Percentiles rank a stretch among this genome's conserved stretches.
phyloP scores from a whole-genome alignment of 2,888 invertebrate genomes.

The Leptopilina drosophilae region DNA sequence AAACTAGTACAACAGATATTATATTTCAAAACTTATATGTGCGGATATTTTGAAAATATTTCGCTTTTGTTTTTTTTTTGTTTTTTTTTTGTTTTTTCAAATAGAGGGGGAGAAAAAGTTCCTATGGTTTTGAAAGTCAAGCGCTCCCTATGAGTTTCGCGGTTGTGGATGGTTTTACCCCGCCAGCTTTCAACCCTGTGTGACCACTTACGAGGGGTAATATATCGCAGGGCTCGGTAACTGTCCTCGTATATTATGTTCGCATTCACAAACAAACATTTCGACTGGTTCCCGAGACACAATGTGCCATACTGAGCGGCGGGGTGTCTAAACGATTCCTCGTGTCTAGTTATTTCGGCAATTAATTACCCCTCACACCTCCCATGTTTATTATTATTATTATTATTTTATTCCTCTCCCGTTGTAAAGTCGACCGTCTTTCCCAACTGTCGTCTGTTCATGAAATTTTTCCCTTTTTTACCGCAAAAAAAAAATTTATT shows the following conservation, averaged over 20 bases:
- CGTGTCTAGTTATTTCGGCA: slow-evolving; percentile 73
- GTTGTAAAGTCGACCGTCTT: slow-evolving; percentile 44
- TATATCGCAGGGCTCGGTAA: slow-evolving; percentile 72
- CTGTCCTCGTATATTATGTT: slow-evolving; percentile 73
- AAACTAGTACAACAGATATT: too few relatives aligned
- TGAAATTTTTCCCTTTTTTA: slow-evolving; percentile 24
- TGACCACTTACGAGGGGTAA: slow-evolving; percentile 69
- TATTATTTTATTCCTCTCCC: slow-evolving; percentile 45
- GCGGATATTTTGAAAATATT: too few relatives aligned
- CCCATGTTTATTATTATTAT: slow-evolving; percentile 10
- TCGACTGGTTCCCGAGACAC: slow-evolving; percentile 61
- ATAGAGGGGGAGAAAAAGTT: not conserved
- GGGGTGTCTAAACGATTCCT: slow-evolving; percentile 70
- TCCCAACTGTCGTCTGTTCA: not conserved
- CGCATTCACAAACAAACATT: slow-evolving; percentile 65
- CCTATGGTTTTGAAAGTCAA: slow-evolving; percentile 20
- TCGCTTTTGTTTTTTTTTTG: too few relatives aligned
- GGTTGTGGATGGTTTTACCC: slow-evolving; percentile 30
- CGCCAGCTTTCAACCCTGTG: slow-evolving; percentile 51
- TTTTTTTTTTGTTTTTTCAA: too few relatives aligned
- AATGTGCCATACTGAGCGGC: slow-evolving; percentile 61
- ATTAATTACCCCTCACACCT: slow-evolving; percentile 66
- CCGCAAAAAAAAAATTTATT: too few relatives aligned
- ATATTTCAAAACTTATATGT: too few relatives aligned
- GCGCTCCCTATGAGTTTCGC: slow-evolving; percentile 35